A percentile compares a stretch with the other conserved stretches of the same genome.
These are phyloP conservation scores for Lasioglossum vierecki DNA, from an alignment of 2,888 invertebrate genomes.

Conservation along the genomic window DNA sequence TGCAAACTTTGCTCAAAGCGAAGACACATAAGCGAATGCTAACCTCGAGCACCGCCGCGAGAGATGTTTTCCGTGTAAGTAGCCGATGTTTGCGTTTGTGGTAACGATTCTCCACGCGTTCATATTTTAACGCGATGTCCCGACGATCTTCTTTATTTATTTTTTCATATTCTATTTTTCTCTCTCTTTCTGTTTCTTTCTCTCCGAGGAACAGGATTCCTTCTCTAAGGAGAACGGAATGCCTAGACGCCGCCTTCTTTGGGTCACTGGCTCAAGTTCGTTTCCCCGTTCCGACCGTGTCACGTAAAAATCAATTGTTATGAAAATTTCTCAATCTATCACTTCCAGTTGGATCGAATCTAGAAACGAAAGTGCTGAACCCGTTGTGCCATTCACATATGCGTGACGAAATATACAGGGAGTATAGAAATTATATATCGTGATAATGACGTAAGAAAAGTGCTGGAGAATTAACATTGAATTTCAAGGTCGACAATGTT, in stretches of 20 bases:
- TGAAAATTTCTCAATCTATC: background rate
- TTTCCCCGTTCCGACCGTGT: background rate
- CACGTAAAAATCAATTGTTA: background rate
- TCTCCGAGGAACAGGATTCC: background rate
- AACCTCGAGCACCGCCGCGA: conserved; percentile 67
- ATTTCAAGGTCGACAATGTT: no score
- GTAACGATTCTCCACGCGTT: conserved; percentile 44
- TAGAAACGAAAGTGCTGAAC: background rate
- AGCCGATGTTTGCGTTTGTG: conserved; percentile 68
- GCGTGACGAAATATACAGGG: no score
- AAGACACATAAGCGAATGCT: conserved; percentile 58
- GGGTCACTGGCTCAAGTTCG: conserved; percentile 33
- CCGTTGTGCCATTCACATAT: background rate
- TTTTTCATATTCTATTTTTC: background rate
- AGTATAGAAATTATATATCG: no score
- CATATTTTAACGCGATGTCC: conserved; percentile 7
- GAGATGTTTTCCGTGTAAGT: conserved; percentile 77
- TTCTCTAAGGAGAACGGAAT: background rate
- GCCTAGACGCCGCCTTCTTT: conserved; percentile 6
- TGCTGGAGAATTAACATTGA: no score
- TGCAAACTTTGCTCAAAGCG: conserved; percentile 67
- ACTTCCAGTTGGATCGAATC: background rate
- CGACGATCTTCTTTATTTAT: no score
- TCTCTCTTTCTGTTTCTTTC: background rate
- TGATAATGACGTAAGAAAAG: no score